A percentile compares a stretch with the other conserved stretches of the same genome.
phyloP scores from a whole-genome alignment of 2,113 vertebrate species.

The Gnathonemus longibarbis region DNA sequence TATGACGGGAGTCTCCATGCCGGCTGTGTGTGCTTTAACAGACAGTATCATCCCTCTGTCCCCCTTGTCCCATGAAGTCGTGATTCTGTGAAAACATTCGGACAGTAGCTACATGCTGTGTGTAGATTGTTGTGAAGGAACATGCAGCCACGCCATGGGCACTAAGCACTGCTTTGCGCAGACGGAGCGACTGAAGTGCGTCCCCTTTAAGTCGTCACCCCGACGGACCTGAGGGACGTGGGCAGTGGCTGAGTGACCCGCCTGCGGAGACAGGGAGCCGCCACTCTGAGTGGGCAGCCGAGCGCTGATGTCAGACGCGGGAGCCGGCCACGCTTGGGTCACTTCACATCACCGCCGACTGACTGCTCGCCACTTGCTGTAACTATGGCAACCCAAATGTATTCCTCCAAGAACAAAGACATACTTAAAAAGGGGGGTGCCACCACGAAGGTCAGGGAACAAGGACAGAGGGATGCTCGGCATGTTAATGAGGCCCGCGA shows the following conservation, averaged over 20 bases:
- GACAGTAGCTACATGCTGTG: not conserved
- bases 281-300: not conserved
- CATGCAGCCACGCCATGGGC: not conserved
- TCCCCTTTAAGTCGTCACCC: not conserved
- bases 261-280: not conserved
- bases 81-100: not conserved
- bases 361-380: not conserved
- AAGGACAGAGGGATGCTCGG: constrained; percentile 10
- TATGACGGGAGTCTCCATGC: not conserved
- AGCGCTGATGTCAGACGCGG: not conserved
- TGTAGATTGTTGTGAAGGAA: not conserved
- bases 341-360: not conserved
- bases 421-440: not conserved
- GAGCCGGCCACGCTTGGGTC: not conserved
- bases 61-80: not conserved
- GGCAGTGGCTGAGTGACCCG: not conserved
- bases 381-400: constrained; percentile 13
- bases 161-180: not conserved
- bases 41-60: not conserved
- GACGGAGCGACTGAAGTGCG: not conserved
- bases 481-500: constrained; percentile 17
- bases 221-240: not conserved
- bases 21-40: not conserved
- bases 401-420: constrained; percentile 18
- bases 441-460: constrained; percentile 13